Evolutionary conservation across 2,113 vertebrate genomes (phyloP), one percentile per base, ranked within the genome.

Genomic region (Excalfactoria chinensis): DNA sequence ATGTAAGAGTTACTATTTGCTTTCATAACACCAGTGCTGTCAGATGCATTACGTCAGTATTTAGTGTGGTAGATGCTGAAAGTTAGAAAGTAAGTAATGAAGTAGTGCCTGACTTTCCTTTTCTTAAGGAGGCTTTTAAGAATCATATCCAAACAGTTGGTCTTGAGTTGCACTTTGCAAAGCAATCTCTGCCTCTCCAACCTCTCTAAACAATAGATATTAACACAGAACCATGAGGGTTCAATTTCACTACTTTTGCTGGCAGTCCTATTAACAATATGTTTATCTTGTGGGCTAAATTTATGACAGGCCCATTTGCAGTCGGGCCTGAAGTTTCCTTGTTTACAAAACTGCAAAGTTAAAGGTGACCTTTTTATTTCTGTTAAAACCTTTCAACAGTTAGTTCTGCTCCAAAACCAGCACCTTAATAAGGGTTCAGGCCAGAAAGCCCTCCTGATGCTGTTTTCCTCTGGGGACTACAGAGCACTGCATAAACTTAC

Each of bases 381-480:
- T 96, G 87, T 95, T 97, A 94, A 86, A 97, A 90, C 72, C 95
- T 95, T 95, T 97, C 96, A 97, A 96, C 95, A 98, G 96, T 97
- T 97, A 95, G 95, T 86, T 97, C 73, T 96, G 86, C 86, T 93
- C 78, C 83, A 90, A 70, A 94, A 94, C 95, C 92, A 97, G 96
- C 53, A 60, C 90, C 85, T 94, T 93, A 96, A 89, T 86, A 96
- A 93, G 62, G 46, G 91, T 96, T 88, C 80, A 80, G 95, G 74
- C 43, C 95, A 70, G 69, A 96, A 84, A 82, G 28, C 67, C 78
- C 78, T 64, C 60, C 62, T 56, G 59, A 10, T 17, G 25, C 28
- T 84, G 71, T 96, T 96, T 97, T 89, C 74, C 62, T 92, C 86
- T 58, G 51, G 21, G 62, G 91, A 76, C 51, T 73, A 74, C 46